Base-by-base conservation (phyloP, 2,113 vertebrate species). In the Nothobranchius furzeri region DNA sequence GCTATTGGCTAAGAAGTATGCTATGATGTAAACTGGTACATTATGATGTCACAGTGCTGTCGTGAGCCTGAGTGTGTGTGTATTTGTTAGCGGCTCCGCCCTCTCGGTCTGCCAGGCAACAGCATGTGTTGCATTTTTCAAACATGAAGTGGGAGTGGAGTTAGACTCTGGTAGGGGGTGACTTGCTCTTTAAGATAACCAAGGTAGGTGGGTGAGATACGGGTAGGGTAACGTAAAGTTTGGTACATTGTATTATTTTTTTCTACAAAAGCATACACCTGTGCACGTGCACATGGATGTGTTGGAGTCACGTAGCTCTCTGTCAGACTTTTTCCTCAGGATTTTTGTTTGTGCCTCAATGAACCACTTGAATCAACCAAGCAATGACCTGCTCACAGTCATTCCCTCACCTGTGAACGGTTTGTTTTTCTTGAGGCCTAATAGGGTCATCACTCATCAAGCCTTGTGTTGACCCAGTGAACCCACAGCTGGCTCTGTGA, bases 301-400 rank as follows among this genome's bases (percentile, higher is more conserved):
- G 14, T 60, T 64, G 75, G 57, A 66, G 60, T 60, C 4, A 0
- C 59, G 25, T 68, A 50, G 50, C 61, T 69, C 14, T 62, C 2
- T 8, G 58, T 75, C 59, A 60, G 73, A 64, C 70, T 81, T 87
- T 83, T 75, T 68, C 85, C 78, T 81, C 69, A 52, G 68, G 50
- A n/a, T 50, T 65, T 61, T 37, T 37, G 69, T 77, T 83, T 84
- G 84, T 79, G 68, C 82, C 79, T 65, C 67, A 1, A 58, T 64
- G 78, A 47, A 73, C 55, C n/a, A 42, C 68, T 76, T 82, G 81
- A 79, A 83, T 79, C 80, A 64, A 68, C 72, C 74, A 17, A 68
- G 70, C 85, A 87, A 85, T 87, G 79, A 82, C 81, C 77, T 68
- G 68, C 85, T 85, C 67, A 62, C 37, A 82, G 73, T 79, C 62